phyloP scores from a whole-genome alignment of 2,888 invertebrate genomes.

The Drosophila rubida region DNA sequence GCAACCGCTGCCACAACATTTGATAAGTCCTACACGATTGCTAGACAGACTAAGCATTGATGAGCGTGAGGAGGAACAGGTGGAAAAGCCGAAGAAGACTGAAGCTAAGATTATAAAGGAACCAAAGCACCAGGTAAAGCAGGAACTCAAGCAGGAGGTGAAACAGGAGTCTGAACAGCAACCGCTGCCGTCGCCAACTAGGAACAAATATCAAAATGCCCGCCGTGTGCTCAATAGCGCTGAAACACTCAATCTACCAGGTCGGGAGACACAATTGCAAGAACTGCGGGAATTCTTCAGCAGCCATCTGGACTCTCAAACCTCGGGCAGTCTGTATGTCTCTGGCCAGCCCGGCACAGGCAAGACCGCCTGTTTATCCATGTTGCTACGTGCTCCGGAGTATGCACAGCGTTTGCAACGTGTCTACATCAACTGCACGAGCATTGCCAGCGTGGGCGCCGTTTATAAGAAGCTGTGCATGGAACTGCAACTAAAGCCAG shows the following conservation, averaged over 20 bases:
- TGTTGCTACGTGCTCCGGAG: slow-evolving; percentile 89
- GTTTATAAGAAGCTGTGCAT: slow-evolving; percentile 92
- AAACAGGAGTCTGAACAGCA: slow-evolving; percentile 5
- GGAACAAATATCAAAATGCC: slow-evolving; percentile 84
- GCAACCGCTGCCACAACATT: slow-evolving; percentile 58
- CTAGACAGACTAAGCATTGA: slow-evolving; percentile 83
- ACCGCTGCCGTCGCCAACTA: slow-evolving; percentile 47
- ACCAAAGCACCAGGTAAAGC: background rate
- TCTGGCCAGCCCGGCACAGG: slow-evolving; percentile 98
- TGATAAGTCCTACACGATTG: slow-evolving; percentile 82
- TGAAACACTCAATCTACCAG: slow-evolving; percentile 87
- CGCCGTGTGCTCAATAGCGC: slow-evolving; percentile 83
- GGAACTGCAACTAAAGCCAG: slow-evolving; percentile 88
- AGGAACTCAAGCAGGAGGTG: background rate
- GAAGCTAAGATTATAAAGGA: slow-evolving; percentile 15
- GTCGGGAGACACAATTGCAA: slow-evolving; percentile 92
- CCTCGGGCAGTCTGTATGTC: slow-evolving; percentile 94
- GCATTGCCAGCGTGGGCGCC: slow-evolving; percentile 92
- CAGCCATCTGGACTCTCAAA: slow-evolving; percentile 87
- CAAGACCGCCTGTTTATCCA: slow-evolving; percentile 94
- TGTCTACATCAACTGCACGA: slow-evolving; percentile 93
- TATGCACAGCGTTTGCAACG: slow-evolving; percentile 85
- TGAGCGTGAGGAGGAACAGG: slow-evolving; percentile 47
- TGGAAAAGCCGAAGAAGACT: slow-evolving; percentile 39
- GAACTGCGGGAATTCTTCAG: slow-evolving; percentile 89